Conservation (phyloP, 2,113 vertebrate genomes). For the Acanthochromis polyacanthus region DNA sequence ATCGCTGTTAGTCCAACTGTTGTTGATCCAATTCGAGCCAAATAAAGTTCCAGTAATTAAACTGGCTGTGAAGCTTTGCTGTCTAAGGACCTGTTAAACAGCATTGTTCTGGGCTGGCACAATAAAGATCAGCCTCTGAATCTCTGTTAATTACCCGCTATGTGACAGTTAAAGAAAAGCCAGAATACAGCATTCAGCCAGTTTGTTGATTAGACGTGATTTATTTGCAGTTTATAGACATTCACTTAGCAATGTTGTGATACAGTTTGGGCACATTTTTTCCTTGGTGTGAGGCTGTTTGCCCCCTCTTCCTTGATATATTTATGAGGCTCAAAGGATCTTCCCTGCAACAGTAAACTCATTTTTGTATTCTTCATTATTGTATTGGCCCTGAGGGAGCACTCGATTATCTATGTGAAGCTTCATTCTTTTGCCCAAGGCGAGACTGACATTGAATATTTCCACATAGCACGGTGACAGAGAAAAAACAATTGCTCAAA, state of each 20-base stretch:
- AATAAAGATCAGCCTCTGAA: slow-evolving; percentile 8
- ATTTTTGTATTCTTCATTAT: slow-evolving; percentile 55
- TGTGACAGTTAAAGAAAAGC: slow-evolving; percentile 4
- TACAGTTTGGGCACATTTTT: slow-evolving; percentile 3
- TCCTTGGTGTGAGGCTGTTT: not conserved
- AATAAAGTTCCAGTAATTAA: slow-evolving; percentile 21
- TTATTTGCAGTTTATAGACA: not conserved
- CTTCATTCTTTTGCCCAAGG: slow-evolving; percentile 29
- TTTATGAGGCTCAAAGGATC: slow-evolving; percentile 37
- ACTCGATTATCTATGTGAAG: slow-evolving; percentile 36
- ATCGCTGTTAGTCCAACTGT: not conserved
- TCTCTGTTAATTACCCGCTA: slow-evolving; percentile 10
- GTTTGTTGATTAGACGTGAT: slow-evolving; percentile 17
- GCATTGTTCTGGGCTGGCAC: not conserved
- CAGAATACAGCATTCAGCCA: not conserved
- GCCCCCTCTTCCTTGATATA: slow-evolving; percentile 21
- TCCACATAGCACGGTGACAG: slow-evolving; percentile 26
- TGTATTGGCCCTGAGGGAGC: slow-evolving; percentile 42
- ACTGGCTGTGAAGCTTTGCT: slow-evolving; percentile 12
- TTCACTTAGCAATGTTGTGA: not conserved
- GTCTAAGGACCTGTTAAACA: slow-evolving; percentile 17
- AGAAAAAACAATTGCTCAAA: slow-evolving; percentile 46
- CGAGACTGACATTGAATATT: slow-evolving; percentile 56
- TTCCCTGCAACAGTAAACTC: slow-evolving; percentile 17
- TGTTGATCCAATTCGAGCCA: slow-evolving; percentile 1